A percentile compares a stretch with the other conserved stretches of the same genome.
phyloP scores from a whole-genome alignment of 2,113 vertebrate species.

The Alouatta palliata region DNA sequence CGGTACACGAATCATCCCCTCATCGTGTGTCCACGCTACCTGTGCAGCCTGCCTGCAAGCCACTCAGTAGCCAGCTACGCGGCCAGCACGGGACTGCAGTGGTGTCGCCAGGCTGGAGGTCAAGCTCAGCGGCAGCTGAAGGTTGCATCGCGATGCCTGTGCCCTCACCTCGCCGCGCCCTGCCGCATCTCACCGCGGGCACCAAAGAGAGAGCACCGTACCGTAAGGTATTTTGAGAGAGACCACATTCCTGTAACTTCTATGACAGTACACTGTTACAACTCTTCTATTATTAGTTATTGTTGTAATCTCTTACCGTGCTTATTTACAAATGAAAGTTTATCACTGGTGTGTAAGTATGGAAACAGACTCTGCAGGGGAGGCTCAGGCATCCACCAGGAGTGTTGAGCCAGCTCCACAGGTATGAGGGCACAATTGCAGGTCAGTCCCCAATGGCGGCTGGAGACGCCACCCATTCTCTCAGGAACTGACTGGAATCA shows the following conservation, averaged over 20 bases:
- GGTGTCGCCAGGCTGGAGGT: background rate
- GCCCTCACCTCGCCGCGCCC: background rate
- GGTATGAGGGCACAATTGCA: background rate
- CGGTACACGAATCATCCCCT: background rate
- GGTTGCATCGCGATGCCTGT: background rate
- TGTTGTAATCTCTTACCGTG: background rate
- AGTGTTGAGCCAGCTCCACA: background rate
- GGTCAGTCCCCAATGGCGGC: no score
- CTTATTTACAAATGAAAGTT: background rate
- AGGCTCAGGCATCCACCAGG: background rate
- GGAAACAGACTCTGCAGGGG: background rate
- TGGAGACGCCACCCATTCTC: background rate
- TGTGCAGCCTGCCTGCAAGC: fast-evolving
- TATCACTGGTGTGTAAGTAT: background rate
- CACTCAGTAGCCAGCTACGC: background rate
- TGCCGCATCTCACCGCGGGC: background rate
- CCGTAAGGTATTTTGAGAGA: background rate
- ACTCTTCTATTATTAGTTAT: background rate
- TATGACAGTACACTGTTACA: background rate
- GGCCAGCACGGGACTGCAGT: background rate
- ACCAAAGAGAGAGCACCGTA: background rate
- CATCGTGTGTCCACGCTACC: background rate
- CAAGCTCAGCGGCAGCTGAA: background rate
- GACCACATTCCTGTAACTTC: background rate
- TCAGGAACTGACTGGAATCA: no score